Evolutionary conservation across 2,888 invertebrate genomes (phyloP).

Genomic region (Glyphotaelius pellucidus): DNA sequence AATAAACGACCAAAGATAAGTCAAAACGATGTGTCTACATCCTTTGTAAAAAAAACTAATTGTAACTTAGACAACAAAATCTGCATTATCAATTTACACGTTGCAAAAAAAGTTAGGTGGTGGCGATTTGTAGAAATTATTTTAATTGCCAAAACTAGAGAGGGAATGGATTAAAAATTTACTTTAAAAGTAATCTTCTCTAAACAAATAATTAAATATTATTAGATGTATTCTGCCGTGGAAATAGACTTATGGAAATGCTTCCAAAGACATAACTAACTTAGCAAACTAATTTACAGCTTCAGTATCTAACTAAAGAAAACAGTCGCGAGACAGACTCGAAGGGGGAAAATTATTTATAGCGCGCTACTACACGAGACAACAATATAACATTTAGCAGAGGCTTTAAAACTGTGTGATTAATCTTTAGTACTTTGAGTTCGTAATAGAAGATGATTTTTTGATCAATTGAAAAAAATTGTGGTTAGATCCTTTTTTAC

Average conservation of each 20-base stretch:
- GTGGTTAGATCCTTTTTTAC: too few relatives aligned
- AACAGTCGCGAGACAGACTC: slow-evolving; percentile 50
- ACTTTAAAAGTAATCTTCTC: neutral
- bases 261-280: slow-evolving; percentile 50
- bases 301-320: slow-evolving; percentile 42
- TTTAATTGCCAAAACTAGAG: neutral
- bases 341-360: slow-evolving; percentile 52
- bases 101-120: too few relatives aligned
- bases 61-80: too few relatives aligned
- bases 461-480: too few relatives aligned
- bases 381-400: slow-evolving; percentile 13
- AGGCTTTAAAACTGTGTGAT: slow-evolving; percentile 15
- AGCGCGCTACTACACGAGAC: slow-evolving; percentile 32
- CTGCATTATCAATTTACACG: too few relatives aligned
- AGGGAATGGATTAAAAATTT: neutral
- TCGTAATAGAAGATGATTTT: too few relatives aligned
- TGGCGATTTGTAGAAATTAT: too few relatives aligned
- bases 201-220: neutral
- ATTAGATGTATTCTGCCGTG: neutral
- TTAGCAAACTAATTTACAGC: slow-evolving; percentile 54
- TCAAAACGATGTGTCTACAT: too few relatives aligned
- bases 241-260: slow-evolving; percentile 30
- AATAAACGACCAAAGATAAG: too few relatives aligned
- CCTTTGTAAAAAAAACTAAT: too few relatives aligned
- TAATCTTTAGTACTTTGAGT: too few relatives aligned